Evolutionary conservation across 2,113 vertebrate species (phyloP), one percentile per base, ranked within the genome.

Genomic region (Onychostoma macrolepis): DNA sequence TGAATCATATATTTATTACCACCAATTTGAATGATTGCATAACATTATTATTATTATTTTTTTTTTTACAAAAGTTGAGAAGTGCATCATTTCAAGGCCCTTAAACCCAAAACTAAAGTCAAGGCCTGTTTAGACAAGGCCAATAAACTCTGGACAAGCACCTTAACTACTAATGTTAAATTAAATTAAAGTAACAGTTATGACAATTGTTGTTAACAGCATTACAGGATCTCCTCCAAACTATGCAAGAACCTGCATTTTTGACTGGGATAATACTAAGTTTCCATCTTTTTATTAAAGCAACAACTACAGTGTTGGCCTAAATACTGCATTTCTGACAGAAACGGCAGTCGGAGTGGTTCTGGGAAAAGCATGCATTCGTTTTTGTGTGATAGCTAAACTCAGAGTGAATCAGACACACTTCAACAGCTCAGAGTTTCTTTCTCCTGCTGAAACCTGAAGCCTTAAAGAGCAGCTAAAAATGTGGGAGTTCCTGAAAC

Each of bases 381-480:
- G 7, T 74, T 36, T 36, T 1, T 33, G 65, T 71, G 17, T 21
- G 33, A 24, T 11, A 5, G 19, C n/a, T 48, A 7, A 50, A 76
- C 45, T 19, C 65, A 19, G 67, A 15, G 72, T 41, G 50, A 41
- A 65, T 67, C 80, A 88, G 65, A 86, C 83, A 76, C 48, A 76
- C 61, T 72, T 33, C 80, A 76, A 75, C 69, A 63, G 80, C 50
- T 65, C 80, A 92, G 93, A 92, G 92, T 92, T 92, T 93, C 91
- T 94, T 89, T 93, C 87, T 92, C 89, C 90, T 90, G 91, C 86
- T 95, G 94, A 92, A 96, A 95, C 93, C 94, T 92, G 95, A 95
- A 93, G 93, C 94, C 94, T 24, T 26, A 79, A 77, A 85, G 72
- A 84, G 85, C 84, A 81, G 89, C 76, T 72, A 90, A 86, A 91